Percentiles rank a stretch among this genome's conserved stretches.
phyloP scores from a whole-genome alignment of 2,888 invertebrate genomes.

The Cephus nigrinus region DNA sequence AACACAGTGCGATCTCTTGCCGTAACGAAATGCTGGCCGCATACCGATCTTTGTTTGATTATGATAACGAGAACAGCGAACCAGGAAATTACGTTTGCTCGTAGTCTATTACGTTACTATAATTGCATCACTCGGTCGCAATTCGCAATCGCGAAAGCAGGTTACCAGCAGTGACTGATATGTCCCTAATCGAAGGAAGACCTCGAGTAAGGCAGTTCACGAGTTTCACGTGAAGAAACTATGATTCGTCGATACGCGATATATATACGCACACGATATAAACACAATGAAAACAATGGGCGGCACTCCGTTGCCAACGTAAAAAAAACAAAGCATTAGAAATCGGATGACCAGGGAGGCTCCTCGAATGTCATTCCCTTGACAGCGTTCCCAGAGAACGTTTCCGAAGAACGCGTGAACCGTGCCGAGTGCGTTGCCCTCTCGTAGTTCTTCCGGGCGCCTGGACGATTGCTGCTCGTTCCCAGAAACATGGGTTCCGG shows the following conservation, averaged over 20 bases:
- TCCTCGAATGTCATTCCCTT: neutral
- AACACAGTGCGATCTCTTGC: neutral
- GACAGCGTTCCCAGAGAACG: neutral
- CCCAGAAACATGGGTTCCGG: conserved; percentile 1
- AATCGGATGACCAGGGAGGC: neutral
- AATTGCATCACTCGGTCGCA: neutral
- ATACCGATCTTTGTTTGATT: neutral
- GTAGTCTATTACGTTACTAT: neutral
- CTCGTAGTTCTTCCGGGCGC: conserved; percentile 6
- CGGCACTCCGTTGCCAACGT: neutral
- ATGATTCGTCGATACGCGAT: neutral
- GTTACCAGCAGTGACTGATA: neutral
- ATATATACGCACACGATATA: neutral
- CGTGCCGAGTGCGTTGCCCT: conserved; percentile 12
- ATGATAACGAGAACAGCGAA: neutral
- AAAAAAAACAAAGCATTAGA: neutral
- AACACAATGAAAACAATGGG: neutral
- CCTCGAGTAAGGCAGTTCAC: neutral
- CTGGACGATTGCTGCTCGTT: neutral
- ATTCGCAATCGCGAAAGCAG: neutral
- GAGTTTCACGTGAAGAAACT: neutral
- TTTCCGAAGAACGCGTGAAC: neutral
- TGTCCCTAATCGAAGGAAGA: neutral
- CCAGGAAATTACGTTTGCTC: neutral
- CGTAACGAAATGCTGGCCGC: neutral